Conservation (phyloP, 2,113 vertebrate species). For the Riparia riparia region DNA sequence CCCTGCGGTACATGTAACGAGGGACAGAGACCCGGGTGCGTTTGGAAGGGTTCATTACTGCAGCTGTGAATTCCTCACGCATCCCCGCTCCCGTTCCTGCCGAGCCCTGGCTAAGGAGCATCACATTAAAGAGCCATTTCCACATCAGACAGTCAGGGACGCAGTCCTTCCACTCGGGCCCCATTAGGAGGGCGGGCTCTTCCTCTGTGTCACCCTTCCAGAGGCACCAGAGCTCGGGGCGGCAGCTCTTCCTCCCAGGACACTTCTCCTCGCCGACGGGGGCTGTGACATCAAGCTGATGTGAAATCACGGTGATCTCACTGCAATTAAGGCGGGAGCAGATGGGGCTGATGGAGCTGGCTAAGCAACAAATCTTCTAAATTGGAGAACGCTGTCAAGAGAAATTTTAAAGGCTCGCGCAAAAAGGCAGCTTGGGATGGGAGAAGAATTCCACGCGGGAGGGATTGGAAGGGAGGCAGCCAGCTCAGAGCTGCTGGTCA, state of each 20-base stretch:
- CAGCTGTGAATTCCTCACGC: background rate
- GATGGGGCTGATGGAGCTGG: background rate
- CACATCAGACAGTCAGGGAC: background rate
- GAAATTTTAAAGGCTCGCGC: slow-evolving; percentile 14
- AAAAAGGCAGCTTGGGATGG: background rate
- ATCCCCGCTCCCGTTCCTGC: background rate
- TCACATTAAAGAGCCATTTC: slow-evolving; percentile 7
- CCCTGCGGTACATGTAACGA: accelerated
- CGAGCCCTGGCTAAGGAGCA: background rate
- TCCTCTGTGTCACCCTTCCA: background rate
- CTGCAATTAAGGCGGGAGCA: slow-evolving; percentile 28
- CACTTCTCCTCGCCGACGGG: background rate
- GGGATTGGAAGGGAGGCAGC: background rate
- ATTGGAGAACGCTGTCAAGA: background rate
- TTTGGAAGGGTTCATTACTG: accelerated
- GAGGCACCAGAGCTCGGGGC: accelerated
- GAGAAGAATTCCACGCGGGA: background rate
- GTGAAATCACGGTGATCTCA: slow-evolving; percentile 31
- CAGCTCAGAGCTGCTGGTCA: background rate
- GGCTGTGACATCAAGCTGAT: background rate
- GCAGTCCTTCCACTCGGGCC: background rate
- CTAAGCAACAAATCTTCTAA: slow-evolving; percentile 40
- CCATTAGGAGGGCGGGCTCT: background rate
- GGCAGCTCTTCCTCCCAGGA: background rate
- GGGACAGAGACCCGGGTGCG: background rate